Conservation (phyloP, 2,113 vertebrate species). For the Regulus satrapa region DNA sequence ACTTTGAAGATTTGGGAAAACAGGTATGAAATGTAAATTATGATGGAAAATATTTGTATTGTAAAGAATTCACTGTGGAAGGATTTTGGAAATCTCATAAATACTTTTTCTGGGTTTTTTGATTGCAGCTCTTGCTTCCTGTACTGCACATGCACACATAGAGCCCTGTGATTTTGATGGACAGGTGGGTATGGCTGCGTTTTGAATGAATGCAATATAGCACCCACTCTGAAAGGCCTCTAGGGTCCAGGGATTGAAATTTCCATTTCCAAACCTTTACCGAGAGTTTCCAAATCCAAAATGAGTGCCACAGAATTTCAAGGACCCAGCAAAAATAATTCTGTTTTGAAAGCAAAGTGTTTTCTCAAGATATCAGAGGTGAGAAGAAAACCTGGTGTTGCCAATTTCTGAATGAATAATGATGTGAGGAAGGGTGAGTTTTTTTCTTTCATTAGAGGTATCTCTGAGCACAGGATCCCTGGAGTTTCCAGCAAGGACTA, state of each 20-base stretch:
- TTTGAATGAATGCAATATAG: background rate
- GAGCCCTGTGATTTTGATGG: background rate
- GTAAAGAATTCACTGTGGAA: background rate
- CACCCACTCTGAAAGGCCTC: background rate
- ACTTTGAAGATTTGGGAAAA: constrained; percentile 36
- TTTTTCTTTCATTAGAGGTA: background rate
- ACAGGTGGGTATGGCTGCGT: background rate
- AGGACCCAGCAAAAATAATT: background rate
- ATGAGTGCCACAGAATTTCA: background rate
- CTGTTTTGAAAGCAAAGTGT: constrained; percentile 1
- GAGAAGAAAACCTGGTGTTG: background rate
- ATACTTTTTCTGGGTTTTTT: too few species aligned
- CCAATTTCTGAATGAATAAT: background rate
- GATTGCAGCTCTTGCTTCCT: background rate
- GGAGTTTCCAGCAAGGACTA: background rate
- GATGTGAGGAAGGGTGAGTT: background rate
- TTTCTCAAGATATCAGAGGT: constrained; percentile 9
- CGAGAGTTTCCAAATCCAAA: background rate
- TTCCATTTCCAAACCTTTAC: background rate
- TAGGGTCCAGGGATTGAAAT: background rate
- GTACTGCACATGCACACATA: background rate
- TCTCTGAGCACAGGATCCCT: background rate
- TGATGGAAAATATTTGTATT: background rate
- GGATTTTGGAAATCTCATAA: background rate
- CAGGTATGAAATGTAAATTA: constrained; percentile 45